phyloP scores from a whole-genome alignment of 2,888 invertebrate genomes.

The Halictus quadricinctus region DNA sequence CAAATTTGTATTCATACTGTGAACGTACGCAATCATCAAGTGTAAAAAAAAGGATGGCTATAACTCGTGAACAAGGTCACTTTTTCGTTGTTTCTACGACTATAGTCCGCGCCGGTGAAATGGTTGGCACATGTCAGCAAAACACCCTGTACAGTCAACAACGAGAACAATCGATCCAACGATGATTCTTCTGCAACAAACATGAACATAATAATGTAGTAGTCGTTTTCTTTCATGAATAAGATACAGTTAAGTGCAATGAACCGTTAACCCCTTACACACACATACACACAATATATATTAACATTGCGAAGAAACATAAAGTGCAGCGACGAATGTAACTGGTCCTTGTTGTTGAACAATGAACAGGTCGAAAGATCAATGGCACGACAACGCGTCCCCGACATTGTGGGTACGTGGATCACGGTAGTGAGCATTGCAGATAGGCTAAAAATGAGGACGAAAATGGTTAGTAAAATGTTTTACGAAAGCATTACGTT shows the following conservation, averaged over 20 bases:
- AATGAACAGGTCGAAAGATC: background rate
- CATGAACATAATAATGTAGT: background rate
- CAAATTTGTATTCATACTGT: background rate
- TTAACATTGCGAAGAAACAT: background rate
- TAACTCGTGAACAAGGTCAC: background rate
- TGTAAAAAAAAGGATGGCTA: background rate
- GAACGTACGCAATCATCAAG: background rate
- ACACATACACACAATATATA: background rate
- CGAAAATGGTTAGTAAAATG: conserved; percentile 78
- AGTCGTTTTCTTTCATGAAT: background rate
- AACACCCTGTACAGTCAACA: background rate
- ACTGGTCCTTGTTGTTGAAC: background rate
- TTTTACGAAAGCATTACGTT: conserved; percentile 80
- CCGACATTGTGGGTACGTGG: conserved; percentile 12
- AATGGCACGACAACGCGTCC: conserved; percentile 23
- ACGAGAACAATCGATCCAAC: background rate
- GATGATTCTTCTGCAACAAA: background rate
- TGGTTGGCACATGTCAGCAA: background rate
- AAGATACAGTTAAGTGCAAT: background rate
- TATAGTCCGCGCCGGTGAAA: background rate
- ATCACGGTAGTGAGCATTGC: background rate
- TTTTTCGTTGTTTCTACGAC: background rate
- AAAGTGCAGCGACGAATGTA: background rate
- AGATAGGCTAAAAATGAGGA: conserved; percentile 59
- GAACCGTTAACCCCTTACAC: background rate